Conservation (phyloP, 2,888 invertebrate species). For the Amphipyra berbera region DNA sequence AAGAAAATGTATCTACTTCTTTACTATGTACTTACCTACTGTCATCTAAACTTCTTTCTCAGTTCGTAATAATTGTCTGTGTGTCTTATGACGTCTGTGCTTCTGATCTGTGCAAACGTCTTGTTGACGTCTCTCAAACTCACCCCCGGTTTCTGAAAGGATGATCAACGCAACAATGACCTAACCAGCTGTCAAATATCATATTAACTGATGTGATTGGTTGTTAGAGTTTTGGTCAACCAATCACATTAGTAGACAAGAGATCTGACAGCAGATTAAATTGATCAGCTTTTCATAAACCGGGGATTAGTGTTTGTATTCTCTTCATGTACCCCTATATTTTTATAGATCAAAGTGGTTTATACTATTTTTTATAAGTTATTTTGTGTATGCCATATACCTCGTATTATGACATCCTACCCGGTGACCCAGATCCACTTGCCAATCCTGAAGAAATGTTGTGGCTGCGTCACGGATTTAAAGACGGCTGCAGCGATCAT, state of each 20-base stretch:
- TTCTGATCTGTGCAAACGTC: neutral
- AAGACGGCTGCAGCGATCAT: slow-evolving; percentile 76
- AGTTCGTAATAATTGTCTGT: neutral
- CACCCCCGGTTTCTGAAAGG: too few species aligned
- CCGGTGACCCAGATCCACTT: slow-evolving; percentile 9
- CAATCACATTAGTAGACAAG: too few species aligned
- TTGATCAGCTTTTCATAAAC: too few species aligned
- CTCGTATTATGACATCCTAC: neutral
- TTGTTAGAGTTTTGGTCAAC: too few species aligned
- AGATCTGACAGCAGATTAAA: too few species aligned
- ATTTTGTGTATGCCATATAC: neutral
- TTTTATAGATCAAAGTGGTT: neutral
- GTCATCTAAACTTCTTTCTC: neutral
- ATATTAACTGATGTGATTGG: too few species aligned
- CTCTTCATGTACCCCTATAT: too few species aligned
- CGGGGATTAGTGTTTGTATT: too few species aligned
- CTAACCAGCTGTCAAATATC: too few species aligned
- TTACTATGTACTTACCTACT: neutral
- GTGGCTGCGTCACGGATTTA: slow-evolving; percentile 72
- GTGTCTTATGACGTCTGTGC: neutral
- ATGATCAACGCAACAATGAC: too few species aligned
- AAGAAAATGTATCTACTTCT: too few species aligned
- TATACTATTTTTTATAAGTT: too few species aligned
- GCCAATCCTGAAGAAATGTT: slow-evolving; percentile 64
- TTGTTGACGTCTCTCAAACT: slow-evolving; percentile 4